Evolutionary conservation across 2,888 invertebrate genomes (phyloP), one percentile per base, ranked within the genome.

Genomic region (Lasioglossum pauxillum): DNA sequence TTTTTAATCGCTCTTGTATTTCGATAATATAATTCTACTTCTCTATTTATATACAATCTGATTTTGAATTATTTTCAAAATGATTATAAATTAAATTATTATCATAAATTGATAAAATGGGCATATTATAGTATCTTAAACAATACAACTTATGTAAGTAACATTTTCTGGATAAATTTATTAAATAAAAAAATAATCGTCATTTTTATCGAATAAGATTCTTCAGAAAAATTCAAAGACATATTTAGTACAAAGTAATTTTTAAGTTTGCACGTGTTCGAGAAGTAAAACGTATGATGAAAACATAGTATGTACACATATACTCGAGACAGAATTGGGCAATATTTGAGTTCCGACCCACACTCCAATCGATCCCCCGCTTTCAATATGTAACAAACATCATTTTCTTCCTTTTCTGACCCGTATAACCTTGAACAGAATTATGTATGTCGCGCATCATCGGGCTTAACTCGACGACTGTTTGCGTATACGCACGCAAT

Each of bases 331-430:
- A 41, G 23, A 41, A 41, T 71, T 41, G 41, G 38, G 71, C 71
- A 71, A 71, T 41, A 8, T 71, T n/a, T 71, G 71, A 14, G 71
- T 23, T 38, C 23, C 41, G n/a, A 10, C 38, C n/a, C 41, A 14
- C 35, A 2, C 38, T 69, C 38, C 41, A 41, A 14, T 71, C 38
- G 41, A 71, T 71, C 71, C n/a, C 69, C n/a, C 41, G 41, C 71
- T 71, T 71, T 71, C 69, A 14, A 71, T 71, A n/a, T 23, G 1
- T 73, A 74, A 27, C 12, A 31, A 5, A 73, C 31, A 49, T 31
- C 35, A 8, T 74, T 19, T 46, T 74, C 23, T 49, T 73, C 4
- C 27, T 31, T 73, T 73, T 74, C 5, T 74, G 49, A 53, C 74
- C 74, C 27, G 31, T 12, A 23, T 49, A 49, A 74, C 49, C 49